Evolutionary conservation across 1,140 invertebrate species (phyloP).

Genomic region (Lasaia peninsularis): DNA sequence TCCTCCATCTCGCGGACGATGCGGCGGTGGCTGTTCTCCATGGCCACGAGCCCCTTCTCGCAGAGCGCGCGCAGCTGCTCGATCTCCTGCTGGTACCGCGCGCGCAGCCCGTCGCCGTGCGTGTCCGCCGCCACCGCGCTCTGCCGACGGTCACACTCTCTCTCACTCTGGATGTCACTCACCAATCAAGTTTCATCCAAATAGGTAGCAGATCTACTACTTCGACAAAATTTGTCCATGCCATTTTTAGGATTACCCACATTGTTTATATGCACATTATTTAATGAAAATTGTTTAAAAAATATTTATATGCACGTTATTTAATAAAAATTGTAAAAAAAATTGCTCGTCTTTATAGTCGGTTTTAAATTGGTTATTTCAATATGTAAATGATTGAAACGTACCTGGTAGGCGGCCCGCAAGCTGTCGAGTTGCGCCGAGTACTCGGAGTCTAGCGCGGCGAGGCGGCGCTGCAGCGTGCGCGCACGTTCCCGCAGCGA

Average conservation of each 20-base stretch:
- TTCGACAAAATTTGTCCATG: too few relatives aligned
- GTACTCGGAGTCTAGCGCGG: constrained; percentile 86
- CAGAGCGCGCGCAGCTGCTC: constrained; percentile 90
- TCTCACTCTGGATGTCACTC: too few relatives aligned
- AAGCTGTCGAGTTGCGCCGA: constrained; percentile 86
- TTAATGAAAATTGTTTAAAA: too few relatives aligned
- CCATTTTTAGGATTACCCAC: too few relatives aligned
- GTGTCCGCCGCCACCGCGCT: constrained; percentile 76
- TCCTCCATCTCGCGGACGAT: constrained; percentile 91
- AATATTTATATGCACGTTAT: too few relatives aligned
- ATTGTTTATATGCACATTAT: too few relatives aligned
- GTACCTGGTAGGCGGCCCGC: constrained; percentile 82
- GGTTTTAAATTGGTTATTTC: too few relatives aligned
- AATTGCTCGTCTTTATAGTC: too few relatives aligned
- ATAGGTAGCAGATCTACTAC: too few relatives aligned
- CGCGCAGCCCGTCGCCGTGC: constrained; percentile 83
- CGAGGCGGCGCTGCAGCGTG: constrained; percentile 82
- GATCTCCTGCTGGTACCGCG: constrained; percentile 90
- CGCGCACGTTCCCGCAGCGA: constrained; percentile 80
- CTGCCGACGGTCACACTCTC: constrained; percentile 29
- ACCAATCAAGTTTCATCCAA: too few relatives aligned
- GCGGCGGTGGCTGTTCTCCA: constrained; percentile 93
- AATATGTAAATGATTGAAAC: too few relatives aligned
- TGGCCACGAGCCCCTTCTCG: constrained; percentile 90
- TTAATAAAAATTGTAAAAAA: too few relatives aligned